A percentile compares a stretch with the other conserved stretches of the same genome.
phyloP scores from a whole-genome alignment of 2,797 vertebrate species.

The Schizopygopsis malacanthus region DNA sequence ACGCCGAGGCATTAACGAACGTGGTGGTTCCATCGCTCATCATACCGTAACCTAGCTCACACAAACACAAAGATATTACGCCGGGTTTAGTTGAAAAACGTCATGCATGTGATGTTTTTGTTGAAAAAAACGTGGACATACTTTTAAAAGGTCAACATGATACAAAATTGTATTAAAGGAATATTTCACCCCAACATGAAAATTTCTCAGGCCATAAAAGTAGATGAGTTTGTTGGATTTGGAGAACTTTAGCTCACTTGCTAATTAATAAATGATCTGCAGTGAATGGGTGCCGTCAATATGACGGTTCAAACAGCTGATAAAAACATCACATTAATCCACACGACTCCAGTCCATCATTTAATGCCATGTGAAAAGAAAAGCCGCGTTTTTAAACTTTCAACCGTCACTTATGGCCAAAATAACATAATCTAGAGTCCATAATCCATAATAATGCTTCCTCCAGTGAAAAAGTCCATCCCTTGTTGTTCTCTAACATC shows the following conservation, averaged over 20 bases:
- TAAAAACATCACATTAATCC: not conserved
- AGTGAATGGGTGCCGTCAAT: not conserved
- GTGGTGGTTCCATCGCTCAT: constrained; percentile 96
- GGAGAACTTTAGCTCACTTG: not conserved
- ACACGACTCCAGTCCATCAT: not conserved
- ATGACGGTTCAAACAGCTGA: not conserved
- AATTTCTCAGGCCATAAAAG: not conserved
- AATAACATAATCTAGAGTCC: no score
- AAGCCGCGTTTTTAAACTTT: not conserved
- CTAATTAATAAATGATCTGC: not conserved
- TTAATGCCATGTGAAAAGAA: not conserved
- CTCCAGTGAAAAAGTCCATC: not conserved
- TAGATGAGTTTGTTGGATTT: not conserved
- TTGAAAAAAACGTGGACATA: not conserved
- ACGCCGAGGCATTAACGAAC: constrained; percentile 93
- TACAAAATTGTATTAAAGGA: not conserved
- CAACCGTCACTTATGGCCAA: no score
- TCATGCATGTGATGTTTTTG: not conserved
- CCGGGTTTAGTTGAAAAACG: not conserved
- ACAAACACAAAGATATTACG: constrained; percentile 32
- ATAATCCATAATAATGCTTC: no score
- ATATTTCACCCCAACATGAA: not conserved
- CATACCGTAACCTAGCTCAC: constrained; percentile 88
- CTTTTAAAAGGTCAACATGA: not conserved
- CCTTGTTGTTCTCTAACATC: not conserved